Base-by-base conservation (phyloP, 2,797 vertebrate genomes). In the Mastacembelus armatus region DNA sequence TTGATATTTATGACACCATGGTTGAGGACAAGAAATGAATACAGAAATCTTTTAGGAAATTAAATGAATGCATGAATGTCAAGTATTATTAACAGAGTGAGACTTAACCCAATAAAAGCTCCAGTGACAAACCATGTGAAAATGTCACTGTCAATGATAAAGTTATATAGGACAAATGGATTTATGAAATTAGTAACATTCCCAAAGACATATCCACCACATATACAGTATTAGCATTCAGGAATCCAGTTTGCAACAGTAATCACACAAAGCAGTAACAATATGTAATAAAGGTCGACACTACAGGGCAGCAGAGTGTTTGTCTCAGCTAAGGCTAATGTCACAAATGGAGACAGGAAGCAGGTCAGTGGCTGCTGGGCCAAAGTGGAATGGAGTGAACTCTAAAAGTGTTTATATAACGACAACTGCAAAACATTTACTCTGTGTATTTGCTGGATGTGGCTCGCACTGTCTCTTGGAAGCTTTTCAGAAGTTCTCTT, bases 251-350 rank as follows among this genome's bases (percentile, higher is more conserved):
- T 56, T 51, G 10, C 39, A 61, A 39, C 47, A 42, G 18, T 62
- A 38, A 51, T 61, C 3, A 38, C 15, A 47, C 21, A 43, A 5
- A 16, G 32, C 11, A 61, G 33, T 58, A 8, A 51, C n/a, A 7
- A 32, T 70, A 60, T 56, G 50, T 52, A 35, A 80, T 66, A 50
- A 58, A 6, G 10, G 49, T 19, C 35, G 36, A 65, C 50, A 68
- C 56, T 45, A 52, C 60, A 81, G 58, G 59, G 52, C 56, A 81
- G 74, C 68, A 80, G 56, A 77, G 70, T 65, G 43, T 73, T 78
- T 67, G 67, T 63, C 55, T 71, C 35, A 60, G 55, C 39, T 57
- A 44, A 15, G 45, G 35, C 50, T 74, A 36, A 32, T 24, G 52
- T 48, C 56, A 51, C 38, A 63, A 47, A 38, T 48, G 50, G 14